Base-by-base conservation (phyloP, 2,797 vertebrate species). In the Pelobates cultripes region DNA sequence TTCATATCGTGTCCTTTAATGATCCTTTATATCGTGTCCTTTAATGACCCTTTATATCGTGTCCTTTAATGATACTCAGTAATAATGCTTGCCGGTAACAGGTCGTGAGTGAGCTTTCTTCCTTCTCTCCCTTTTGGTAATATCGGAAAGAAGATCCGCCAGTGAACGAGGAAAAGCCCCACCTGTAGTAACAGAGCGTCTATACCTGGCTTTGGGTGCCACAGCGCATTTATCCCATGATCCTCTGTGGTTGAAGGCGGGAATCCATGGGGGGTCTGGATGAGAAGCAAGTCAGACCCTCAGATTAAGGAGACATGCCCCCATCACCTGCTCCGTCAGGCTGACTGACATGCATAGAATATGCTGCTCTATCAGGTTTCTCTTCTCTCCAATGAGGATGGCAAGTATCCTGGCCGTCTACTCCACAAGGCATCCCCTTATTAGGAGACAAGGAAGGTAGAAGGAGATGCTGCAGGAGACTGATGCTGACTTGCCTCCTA, bases 401-500 rank as follows among this genome's bases (percentile, higher is more conserved):
- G 80, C 75, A 73, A 47, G 61, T 4, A 60, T 61, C 79, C n/a
- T 69, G 60, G 81, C 75, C 67, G 73, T 70, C 66, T 70, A 67
- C 57, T 81, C 43, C 57, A 73, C 17, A 61, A 57, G 75, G 61
- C 81, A 83, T 83, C 81, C 81, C 81, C 81, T 78, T 83, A 83
- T 83, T 83, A 83, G 81, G 80, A 82, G 69, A 73, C 28, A 28
- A 28, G 28, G 75, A 17, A 81, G 81, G 81, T 70, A 78, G 81
- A 53, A 71, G 61, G 73, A 41, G 80, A 76, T 76, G 73, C 80
- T 81, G 13, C 3, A 44, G 79, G 64, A 75, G 79, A 75, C 28
- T 28, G 28, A 28, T 28, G 28, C 28, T 28, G 28, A 28, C 28
- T 28, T 28, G 28, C 28, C 28, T 28, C 28, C 28, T 28, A 28